Conservation (phyloP, 2,797 vertebrate genomes). For the Yasuhikotakia modesta region DNA sequence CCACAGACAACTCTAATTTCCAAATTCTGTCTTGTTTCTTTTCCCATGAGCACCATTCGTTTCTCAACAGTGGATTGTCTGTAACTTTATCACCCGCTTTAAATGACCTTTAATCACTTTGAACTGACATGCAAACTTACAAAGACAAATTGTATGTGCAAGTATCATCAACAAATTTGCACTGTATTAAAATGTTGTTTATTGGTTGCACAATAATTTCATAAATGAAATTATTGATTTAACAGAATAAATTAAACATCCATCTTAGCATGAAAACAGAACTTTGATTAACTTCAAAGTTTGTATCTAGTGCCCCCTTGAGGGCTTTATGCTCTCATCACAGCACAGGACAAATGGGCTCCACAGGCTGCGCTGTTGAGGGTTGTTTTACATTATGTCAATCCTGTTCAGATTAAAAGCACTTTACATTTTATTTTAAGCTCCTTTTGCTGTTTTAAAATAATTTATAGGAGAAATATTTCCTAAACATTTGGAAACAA, state of each 20-base stretch:
- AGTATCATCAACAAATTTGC: neutral
- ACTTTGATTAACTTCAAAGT: constrained; percentile 2
- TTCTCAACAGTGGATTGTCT: constrained; percentile 45
- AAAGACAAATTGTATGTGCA: neutral
- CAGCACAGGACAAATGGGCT: neutral
- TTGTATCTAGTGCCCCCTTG: constrained; percentile 25
- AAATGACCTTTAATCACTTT: constrained; percentile 9
- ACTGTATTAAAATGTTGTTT: neutral
- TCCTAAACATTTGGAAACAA: too few species aligned
- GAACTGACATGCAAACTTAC: constrained; percentile 6
- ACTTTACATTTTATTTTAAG: neutral
- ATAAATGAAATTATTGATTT: neutral
- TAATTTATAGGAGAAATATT: too few species aligned
- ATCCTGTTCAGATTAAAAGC: neutral
- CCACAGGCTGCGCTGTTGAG: neutral
- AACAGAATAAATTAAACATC: neutral
- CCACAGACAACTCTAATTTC: constrained; percentile 40
- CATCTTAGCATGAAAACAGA: neutral
- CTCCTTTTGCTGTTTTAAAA: too few species aligned
- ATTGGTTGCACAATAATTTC: neutral
- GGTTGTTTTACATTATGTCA: neutral
- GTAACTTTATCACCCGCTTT: constrained; percentile 5
- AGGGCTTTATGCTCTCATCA: neutral
- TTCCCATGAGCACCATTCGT: constrained; percentile 1
- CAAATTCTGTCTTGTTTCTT: constrained; percentile 25